Evolutionary conservation across 2,888 invertebrate genomes (phyloP), one percentile per base, ranked within the genome.

Genomic region (Strigamia transsilvanica): DNA sequence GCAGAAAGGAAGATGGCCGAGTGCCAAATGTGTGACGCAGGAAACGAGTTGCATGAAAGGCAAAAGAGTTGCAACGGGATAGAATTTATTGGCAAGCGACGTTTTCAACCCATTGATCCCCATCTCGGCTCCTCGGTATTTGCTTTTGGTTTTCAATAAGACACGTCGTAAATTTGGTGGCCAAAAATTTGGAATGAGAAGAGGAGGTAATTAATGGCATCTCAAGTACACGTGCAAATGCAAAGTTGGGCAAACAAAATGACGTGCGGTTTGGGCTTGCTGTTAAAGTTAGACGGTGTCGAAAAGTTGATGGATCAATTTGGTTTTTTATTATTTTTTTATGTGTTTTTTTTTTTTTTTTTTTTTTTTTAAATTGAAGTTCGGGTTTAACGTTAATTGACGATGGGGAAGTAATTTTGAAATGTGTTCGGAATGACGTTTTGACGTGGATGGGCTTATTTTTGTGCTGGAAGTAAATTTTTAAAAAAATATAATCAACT

Each of bases 11-110:
- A 56, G 56, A 56, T 56, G 56, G 56, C 56, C 18, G 56, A 2
- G 56, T 56, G 56, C 56, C 56, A 56, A 56, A 5, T 21, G 56
- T 56, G 56, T 56, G 56, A 56, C 56, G 18, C 18, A 56, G 56
- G n/a, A 56, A 56, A 56, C 56, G 56, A 56, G 56, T 56, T 56
- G 56, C 56, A 56, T 56, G 56, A 56, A 56, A 56, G 56, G 56
- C 56, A 56, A 56, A 56, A 56, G 56, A 56, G 56, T 56, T 56
- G 56, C 56, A 18, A n/a, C 46, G 46, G 12, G 38, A 38, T 9
- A 46, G 18, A 56, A 56, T 56, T 56, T 56, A 56, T 56, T 56
- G 56, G 56, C 56, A 56, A 18, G 56, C 56, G 56, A 56, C 56
- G 56, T 56, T 56, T 56, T 56, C 56, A 56, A 56, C 56, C 56